Evolutionary conservation across 2,888 invertebrate species (phyloP), one percentile per base, ranked within the genome.

Genomic region (Empis stercorea): DNA sequence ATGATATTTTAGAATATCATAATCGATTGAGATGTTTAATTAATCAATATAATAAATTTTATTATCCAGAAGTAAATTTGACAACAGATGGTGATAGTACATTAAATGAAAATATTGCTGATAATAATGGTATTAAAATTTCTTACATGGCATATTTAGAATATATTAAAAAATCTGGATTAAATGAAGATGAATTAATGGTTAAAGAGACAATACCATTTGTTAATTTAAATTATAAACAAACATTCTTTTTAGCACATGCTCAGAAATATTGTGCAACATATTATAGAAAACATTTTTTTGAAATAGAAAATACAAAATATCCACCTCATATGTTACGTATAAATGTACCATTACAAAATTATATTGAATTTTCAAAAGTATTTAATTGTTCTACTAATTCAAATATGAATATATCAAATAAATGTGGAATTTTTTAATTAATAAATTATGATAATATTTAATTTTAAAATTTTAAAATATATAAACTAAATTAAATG

Each of bases 361-460:
- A 49, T 43, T 43, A 46, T 30, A 43, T 43, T 3, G 37, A 46
- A 27, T 49, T 49, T 41, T 10, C 38, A 16, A 36, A 32, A 11
- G 36, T 10, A 32, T 49, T 43, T 36, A 40, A 46, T 13, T 49
- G 49, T 46, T 37, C 43, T 15, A 6, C 37, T 20, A 43, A 40
- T 6, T 27, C 44, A 11, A 17, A 30, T 20, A 49, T 49, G 49
- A 49, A 49, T 36, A 46, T 43, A 27, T 14, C 20, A 2, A n/a
- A 34, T 16, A 49, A 49, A 20, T 49, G 49, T 46, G 34, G 6
- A 30, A 34, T 44, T 20, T 36, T 44, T 17, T 44, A 40, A 17
- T 13, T 32, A 5, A 3, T 5, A 13, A 5, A 32, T 13, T 32
- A 32, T 13, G 10, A 3, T 32, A 32, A 32, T n/a, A 32, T 13